Conservation (phyloP, 1,140 invertebrate genomes). For the Solen grandis region DNA sequence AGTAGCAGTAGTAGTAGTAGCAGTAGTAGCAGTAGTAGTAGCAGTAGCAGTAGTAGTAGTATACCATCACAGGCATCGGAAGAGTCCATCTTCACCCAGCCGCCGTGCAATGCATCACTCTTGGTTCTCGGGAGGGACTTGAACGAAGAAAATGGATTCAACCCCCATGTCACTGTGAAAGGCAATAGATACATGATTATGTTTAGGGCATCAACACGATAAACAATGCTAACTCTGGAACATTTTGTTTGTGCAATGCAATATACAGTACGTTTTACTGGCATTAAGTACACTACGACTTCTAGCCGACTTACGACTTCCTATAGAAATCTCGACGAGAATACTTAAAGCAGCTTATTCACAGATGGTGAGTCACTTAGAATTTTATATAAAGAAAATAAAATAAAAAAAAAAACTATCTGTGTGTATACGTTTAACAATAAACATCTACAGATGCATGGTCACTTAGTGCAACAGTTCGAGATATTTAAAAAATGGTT, state of each 20-base stretch:
- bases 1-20: no score
- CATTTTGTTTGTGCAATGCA: neutral
- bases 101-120: constrained; percentile 47
- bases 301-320: no score
- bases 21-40: neutral
- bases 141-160: constrained; percentile 54
- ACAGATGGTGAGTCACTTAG: no score
- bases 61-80: constrained; percentile 61
- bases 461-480: no score
- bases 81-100: constrained; percentile 51
- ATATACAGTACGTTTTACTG: neutral
- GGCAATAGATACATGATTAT: neutral
- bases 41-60: neutral
- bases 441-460: no score
- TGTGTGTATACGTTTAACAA: no score
- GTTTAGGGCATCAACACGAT: neutral
- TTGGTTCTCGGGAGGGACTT: constrained; percentile 62
- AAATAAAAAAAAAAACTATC: no score
- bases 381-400: no score
- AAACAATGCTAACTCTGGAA: neutral
- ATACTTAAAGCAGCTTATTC: neutral
- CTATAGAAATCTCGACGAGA: neutral
- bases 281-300: neutral
- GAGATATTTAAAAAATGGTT: no score
- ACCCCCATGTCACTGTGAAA: constrained; percentile 66